These are phyloP conservation scores for Eucriotettix oculatus DNA, from an alignment of 2,888 invertebrate genomes.

Conservation along the genomic window DNA sequence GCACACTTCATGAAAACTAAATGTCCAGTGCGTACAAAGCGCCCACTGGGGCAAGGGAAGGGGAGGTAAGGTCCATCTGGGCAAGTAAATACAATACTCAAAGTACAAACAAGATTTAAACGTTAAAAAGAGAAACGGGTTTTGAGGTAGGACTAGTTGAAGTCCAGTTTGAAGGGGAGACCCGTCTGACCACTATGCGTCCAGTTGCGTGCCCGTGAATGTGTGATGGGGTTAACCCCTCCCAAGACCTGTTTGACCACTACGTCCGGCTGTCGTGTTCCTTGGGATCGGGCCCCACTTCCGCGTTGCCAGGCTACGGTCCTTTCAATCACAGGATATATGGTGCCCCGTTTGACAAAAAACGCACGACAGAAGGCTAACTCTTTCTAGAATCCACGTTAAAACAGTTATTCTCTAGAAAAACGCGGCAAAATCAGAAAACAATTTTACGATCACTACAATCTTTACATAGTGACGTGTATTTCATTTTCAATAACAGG, in stretches of 20 bases:
- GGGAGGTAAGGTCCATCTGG: conserved; percentile 5
- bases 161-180: conserved; percentile 1
- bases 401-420: too few relatives aligned
- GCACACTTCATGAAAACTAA: neutral
- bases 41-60: neutral
- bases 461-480: too few relatives aligned
- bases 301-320: too few relatives aligned
- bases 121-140: conserved; percentile 4
- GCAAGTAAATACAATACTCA: conserved; percentile 4
- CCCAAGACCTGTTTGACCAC: neutral
- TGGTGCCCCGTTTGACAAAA: too few relatives aligned
- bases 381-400: too few relatives aligned
- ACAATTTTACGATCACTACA: too few relatives aligned
- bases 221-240: neutral
- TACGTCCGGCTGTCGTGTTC: neutral
- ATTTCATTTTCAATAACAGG: too few relatives aligned
- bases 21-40: neutral
- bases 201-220: neutral
- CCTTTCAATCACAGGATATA: too few relatives aligned
- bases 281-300: too few relatives aligned
- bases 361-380: too few relatives aligned
- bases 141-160: conserved; percentile 6
- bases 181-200: conserved; percentile 10
- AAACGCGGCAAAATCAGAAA: too few relatives aligned
- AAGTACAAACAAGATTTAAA: conserved; percentile 1